Evolutionary conservation across 2,797 vertebrate genomes (phyloP).

Genomic region (Rhinogobio ventralis): DNA sequence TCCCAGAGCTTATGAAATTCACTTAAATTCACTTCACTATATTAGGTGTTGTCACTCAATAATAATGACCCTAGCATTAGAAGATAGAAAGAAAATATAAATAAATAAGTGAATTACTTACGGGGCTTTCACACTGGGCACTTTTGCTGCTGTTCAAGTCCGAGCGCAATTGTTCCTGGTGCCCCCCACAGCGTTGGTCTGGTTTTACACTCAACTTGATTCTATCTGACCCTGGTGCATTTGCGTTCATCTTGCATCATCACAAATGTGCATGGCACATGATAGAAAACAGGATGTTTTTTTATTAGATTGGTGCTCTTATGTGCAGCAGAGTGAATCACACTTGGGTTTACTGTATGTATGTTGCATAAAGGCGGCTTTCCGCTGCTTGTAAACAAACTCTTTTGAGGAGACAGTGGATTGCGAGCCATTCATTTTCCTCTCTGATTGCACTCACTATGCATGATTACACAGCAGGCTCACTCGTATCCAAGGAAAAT

Average conservation of each 20-base stretch:
- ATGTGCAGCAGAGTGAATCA: too few species aligned
- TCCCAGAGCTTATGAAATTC: background rate
- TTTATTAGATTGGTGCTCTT: too few species aligned
- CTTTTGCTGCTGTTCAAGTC: background rate
- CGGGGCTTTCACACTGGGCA: background rate
- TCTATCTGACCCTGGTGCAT: background rate
- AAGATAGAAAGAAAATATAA: background rate
- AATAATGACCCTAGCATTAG: background rate
- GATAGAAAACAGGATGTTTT: background rate
- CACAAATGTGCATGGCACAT: background rate
- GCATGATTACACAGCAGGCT: too few species aligned
- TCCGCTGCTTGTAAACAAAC: too few species aligned
- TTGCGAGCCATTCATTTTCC: too few species aligned
- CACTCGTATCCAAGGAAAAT: too few species aligned
- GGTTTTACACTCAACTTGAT: background rate
- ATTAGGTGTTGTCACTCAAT: background rate
- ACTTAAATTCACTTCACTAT: background rate
- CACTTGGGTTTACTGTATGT: too few species aligned
- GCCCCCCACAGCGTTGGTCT: background rate
- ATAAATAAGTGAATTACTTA: background rate
- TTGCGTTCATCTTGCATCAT: too few species aligned
- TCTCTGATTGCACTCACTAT: too few species aligned
- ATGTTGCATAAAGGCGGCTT: too few species aligned
- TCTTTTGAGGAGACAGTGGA: too few species aligned
- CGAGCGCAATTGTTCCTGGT: rapidly evolving